A percentile compares a stretch with the other conserved stretches of the same genome.
These are phyloP conservation scores for Bruchidius siliquastri DNA, from an alignment of 2,888 invertebrate genomes.

Conservation along the genomic window DNA sequence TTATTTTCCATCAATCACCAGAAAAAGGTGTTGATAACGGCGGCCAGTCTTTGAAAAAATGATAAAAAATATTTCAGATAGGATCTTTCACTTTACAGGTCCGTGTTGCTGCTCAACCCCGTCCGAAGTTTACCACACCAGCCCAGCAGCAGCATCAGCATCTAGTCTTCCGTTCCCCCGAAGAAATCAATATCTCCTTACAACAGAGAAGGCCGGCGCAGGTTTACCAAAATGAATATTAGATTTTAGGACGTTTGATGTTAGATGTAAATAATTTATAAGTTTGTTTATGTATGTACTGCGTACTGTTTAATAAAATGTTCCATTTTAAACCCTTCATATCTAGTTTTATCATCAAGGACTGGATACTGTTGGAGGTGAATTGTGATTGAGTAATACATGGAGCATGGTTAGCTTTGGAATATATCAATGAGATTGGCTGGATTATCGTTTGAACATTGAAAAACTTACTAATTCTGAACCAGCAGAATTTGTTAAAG, in stretches of 20 bases:
- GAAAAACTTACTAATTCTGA: too few species aligned
- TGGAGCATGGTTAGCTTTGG: too few species aligned
- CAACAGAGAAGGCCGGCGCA: constrained; percentile 71
- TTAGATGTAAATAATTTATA: not conserved
- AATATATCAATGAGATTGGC: too few species aligned
- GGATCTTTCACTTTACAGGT: constrained; percentile 14
- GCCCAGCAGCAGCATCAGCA: constrained; percentile 50
- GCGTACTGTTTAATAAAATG: not conserved
- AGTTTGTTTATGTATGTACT: not conserved
- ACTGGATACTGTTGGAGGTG: too few species aligned
- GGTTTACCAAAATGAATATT: constrained; percentile 14
- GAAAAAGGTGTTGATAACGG: too few species aligned
- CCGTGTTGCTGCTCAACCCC: constrained; percentile 27
- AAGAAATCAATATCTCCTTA: constrained; percentile 82
- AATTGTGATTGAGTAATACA: too few species aligned
- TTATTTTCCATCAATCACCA: too few species aligned
- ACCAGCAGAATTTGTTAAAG: too few species aligned
- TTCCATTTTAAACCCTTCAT: too few species aligned
- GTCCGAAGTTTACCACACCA: constrained; percentile 15
- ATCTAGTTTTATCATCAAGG: not conserved
- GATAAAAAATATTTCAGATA: not conserved
- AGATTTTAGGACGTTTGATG: constrained; percentile 1
- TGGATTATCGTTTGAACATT: too few species aligned
- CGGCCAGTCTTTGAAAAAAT: too few species aligned
- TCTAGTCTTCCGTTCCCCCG: constrained; percentile 79